These are phyloP conservation scores for Gymnodraco acuticeps DNA, from an alignment of 2,797 vertebrate species.

Conservation along the genomic window DNA sequence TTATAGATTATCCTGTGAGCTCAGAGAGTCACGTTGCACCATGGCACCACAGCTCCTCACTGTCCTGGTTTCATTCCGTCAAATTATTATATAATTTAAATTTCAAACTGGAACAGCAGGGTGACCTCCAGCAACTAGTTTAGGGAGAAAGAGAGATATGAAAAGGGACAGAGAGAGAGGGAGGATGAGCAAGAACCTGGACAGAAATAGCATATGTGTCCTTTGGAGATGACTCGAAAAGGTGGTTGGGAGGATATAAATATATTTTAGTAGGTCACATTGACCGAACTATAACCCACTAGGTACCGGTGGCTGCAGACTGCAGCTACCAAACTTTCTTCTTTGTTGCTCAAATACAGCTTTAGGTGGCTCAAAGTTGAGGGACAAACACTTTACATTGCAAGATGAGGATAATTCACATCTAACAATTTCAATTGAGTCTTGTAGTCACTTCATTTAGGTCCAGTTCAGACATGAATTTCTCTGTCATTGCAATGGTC, in stretches of 20 bases:
- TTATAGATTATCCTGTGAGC: conserved; percentile 39
- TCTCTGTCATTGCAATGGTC: background rate
- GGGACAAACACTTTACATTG: conserved; percentile 12
- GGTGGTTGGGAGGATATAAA: conserved; percentile 74
- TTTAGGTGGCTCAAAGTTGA: background rate
- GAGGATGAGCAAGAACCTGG: conserved; percentile 61
- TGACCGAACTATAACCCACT: conserved; percentile 63
- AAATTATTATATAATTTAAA: conserved; percentile 75
- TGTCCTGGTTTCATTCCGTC: conserved; percentile 82
- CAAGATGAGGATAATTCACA: conserved; percentile 19
- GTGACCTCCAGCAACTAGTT: conserved; percentile 85
- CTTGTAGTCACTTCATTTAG: background rate
- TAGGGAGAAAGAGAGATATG: conserved; percentile 66
- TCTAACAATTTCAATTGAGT: background rate
- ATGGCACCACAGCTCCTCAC: conserved; percentile 59
- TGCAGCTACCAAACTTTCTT: conserved; percentile 44
- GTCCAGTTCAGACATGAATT: conserved; percentile 14
- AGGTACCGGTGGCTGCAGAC: conserved; percentile 35
- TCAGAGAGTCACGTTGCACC: conserved; percentile 71
- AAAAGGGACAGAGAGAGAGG: conserved; percentile 61
- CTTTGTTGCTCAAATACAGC: conserved; percentile 33
- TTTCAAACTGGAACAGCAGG: conserved; percentile 78
- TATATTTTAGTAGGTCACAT: conserved; percentile 82
- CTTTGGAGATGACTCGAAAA: conserved; percentile 74
- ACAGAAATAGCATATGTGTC: conserved; percentile 80